phyloP scores from a whole-genome alignment of 2,797 vertebrate genomes.

The Manis javanica region DNA sequence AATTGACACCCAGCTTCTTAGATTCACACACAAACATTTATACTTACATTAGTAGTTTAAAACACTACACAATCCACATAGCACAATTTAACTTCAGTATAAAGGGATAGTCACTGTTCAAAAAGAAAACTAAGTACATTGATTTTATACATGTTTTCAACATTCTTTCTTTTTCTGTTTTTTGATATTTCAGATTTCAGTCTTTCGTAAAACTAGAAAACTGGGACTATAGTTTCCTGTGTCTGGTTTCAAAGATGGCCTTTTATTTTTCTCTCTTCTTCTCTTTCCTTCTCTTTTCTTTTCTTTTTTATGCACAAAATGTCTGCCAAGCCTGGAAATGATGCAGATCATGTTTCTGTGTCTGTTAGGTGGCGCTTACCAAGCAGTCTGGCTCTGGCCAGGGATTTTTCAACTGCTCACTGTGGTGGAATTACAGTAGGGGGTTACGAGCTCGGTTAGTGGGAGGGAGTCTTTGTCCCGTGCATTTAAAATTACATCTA shows the following conservation, averaged over 20 bases:
- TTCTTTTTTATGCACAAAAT: constrained; percentile 81
- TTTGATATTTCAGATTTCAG: constrained; percentile 65
- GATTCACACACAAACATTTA: neutral
- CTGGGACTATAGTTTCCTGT: constrained; percentile 53
- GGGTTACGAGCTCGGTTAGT: constrained; percentile 84
- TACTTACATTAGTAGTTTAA: neutral
- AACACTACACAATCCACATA: neutral
- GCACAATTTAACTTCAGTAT: neutral
- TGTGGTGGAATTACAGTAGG: constrained; percentile 88
- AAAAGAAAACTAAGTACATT: constrained; percentile 2
- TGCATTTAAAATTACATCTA: constrained; percentile 90
- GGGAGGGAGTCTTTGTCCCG: constrained; percentile 88
- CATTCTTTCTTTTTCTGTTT: neutral
- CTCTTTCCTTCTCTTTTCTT: neutral
- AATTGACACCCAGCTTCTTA: neutral
- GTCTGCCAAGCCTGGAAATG: constrained; percentile 86
- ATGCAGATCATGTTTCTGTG: constrained; percentile 86
- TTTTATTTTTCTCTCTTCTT: neutral
- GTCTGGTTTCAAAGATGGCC: constrained; percentile 75
- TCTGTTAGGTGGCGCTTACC: constrained; percentile 85
- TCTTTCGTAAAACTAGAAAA: constrained; percentile 73
- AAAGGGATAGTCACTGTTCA: neutral
- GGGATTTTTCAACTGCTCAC: constrained; percentile 86
- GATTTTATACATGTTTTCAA: neutral
- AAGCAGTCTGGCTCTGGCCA: constrained; percentile 87